A percentile compares a stretch with the other conserved stretches of the same genome.
phyloP scores from a whole-genome alignment of 1,140 invertebrate genomes.

The Bombyx mori region ASM3026992v2 NC_085131.1:4482001-4482500 shows the following conservation, averaged over 20 bases:
- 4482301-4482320: no score
- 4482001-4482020: no score
- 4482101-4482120: background rate
- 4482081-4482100: background rate
- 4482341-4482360: conserved; percentile 14
- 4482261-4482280: no score
- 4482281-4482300: no score
- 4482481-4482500: conserved; percentile 25
- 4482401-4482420: conserved; percentile 24
- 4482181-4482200: no score
- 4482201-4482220: no score
- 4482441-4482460: conserved; percentile 31
- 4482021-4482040: no score
- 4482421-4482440: conserved; percentile 28
- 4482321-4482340: conserved; percentile 1
- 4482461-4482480: conserved; percentile 35
- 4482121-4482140: background rate
- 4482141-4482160: no score
- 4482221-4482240: no score
- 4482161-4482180: no score
- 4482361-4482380: conserved; percentile 12
- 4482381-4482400: conserved; percentile 29
- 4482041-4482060: no score
- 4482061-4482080: background rate
- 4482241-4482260: no score